Evolutionary conservation across 2,888 invertebrate genomes (phyloP), one percentile per base, ranked within the genome.

Genomic region (Mycalesis mineus): DNA sequence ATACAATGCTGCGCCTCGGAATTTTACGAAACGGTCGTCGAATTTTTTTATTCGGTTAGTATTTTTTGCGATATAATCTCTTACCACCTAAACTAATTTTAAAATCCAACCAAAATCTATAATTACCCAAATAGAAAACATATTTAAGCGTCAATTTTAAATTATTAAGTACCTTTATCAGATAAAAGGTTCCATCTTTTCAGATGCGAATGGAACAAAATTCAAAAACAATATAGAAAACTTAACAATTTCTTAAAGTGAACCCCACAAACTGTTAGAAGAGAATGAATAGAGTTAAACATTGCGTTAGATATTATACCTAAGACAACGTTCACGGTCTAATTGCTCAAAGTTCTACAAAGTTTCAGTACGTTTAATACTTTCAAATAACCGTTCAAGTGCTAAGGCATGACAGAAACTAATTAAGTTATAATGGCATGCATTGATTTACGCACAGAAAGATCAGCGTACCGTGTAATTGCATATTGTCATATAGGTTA

Each of bases 401-500:
- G n/a, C 45, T 4, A 45, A 45, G 31, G 45, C 45, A 15, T 14
- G 15, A 31, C 15, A 47, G 29, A 45, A 45, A 50, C 50, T 28
- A 28, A 51, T 15, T 39, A 29, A 14, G 8, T 11, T 40, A 50
- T 17, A 47, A 33, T 40, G 51, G 9, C 51, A 40, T 28, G 51
- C 40, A 31, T 40, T 51, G 47, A 51, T 39, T 49, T 41, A 39
- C 14, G n/a, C 29, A 8, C 29, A 9, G 14, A 14, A 40, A 39
- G 13, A 5, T 7, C 40, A 51, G 6, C 40, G 51, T 40, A 51
- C 51, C 40, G 40, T 51, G 51, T 51, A 51, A 51, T 51, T 51
- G 40, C 40, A 9, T 41, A 51, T 40, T 51, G 29, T 41, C 29
- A 40, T n/a, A 14, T 28, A 17, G n/a, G 28, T 15, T 36, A 8